phyloP scores from a whole-genome alignment of 1,140 invertebrate species.

The Homalodisca vitripennis region DNA sequence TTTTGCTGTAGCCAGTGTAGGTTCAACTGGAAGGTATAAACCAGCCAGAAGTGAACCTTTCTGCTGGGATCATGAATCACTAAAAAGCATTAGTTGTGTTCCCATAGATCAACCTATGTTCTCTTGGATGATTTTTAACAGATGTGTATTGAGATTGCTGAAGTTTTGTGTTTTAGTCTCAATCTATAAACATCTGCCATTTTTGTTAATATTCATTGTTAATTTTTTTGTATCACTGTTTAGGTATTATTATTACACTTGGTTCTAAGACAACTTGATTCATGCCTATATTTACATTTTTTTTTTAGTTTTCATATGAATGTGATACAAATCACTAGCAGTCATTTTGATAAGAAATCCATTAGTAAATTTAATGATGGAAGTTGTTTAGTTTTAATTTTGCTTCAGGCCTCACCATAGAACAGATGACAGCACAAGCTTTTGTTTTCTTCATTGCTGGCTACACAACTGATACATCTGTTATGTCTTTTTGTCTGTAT shows the following conservation, averaged over 20 bases:
- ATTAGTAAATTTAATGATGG: neutral
- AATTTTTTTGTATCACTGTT: no score
- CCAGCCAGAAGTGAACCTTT: no score
- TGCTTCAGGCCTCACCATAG: conserved; percentile 19
- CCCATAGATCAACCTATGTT: no score
- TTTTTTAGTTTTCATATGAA: neutral
- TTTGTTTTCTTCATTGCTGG: conserved; percentile 67
- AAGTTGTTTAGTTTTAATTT: neutral
- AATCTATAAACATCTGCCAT: no score
- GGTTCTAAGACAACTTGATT: neutral
- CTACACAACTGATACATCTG: conserved; percentile 66
- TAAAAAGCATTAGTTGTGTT: no score
- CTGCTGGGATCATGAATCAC: no score
- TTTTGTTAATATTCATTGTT: no score
- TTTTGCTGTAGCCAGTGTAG: no score
- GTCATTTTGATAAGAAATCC: neutral
- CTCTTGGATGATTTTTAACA: no score
- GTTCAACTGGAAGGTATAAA: no score
- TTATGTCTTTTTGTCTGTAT: conserved; percentile 57
- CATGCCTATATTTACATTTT: neutral
- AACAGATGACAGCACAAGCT: conserved; percentile 53
- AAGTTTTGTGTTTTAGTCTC: no score
- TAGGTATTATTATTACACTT: neutral
- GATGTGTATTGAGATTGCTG: no score
- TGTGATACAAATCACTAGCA: neutral